These are phyloP conservation scores for Toxotes chatareus DNA, from an alignment of 2,113 vertebrate genomes.

Conservation along the genomic window DNA sequence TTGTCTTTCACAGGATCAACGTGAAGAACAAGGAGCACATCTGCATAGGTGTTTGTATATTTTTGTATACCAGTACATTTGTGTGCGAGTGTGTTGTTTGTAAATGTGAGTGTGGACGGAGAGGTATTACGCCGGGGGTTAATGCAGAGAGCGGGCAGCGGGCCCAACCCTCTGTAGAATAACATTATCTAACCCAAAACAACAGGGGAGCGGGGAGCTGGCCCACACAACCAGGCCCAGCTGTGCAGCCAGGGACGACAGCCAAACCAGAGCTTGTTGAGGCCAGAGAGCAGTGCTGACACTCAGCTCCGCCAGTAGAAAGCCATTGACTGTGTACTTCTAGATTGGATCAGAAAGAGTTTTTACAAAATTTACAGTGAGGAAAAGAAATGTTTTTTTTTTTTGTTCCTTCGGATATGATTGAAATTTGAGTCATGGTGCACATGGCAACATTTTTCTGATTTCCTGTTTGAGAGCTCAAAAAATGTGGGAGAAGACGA, in stretches of 20 bases:
- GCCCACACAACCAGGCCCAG: slow-evolving; percentile 74
- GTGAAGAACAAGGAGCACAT: slow-evolving; percentile 8
- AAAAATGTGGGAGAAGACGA: not conserved
- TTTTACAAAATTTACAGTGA: not conserved
- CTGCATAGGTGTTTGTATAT: slow-evolving; percentile 16
- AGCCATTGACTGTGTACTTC: not conserved
- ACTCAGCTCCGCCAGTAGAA: slow-evolving; percentile 1
- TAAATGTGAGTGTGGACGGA: slow-evolving; percentile 23
- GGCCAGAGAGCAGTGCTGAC: slow-evolving; percentile 51
- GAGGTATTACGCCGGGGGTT: slow-evolving; percentile 61
- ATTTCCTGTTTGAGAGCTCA: not conserved
- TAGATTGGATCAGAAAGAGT: not conserved
- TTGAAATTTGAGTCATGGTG: not conserved
- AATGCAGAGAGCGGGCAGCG: slow-evolving; percentile 68
- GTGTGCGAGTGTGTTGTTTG: slow-evolving; percentile 2
- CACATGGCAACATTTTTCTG: not conserved
- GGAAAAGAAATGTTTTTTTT: not conserved
- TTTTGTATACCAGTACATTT: not conserved
- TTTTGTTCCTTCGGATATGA: not conserved
- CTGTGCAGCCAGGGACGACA: slow-evolving; percentile 60
- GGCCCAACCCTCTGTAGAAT: slow-evolving; percentile 78
- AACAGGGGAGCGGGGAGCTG: slow-evolving; percentile 62
- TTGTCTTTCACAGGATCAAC: not conserved
- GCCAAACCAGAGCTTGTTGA: slow-evolving; percentile 66
- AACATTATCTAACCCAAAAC: slow-evolving; percentile 84